Conservation (phyloP, 2,888 invertebrate genomes). For the Agrilus biguttatus region DNA sequence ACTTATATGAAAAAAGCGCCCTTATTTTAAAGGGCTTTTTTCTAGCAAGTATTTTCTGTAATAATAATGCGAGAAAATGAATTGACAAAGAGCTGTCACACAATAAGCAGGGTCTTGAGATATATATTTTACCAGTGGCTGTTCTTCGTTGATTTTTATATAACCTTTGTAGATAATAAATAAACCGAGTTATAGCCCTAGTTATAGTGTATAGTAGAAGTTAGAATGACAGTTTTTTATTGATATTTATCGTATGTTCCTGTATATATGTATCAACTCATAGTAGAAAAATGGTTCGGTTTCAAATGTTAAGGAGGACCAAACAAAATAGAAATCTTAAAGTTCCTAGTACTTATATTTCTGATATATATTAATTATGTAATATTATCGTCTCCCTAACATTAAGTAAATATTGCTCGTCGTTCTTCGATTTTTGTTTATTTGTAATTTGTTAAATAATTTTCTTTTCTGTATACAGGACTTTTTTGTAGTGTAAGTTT, state of each 20-base stretch:
- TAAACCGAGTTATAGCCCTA: no score
- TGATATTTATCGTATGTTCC: conserved; percentile 21
- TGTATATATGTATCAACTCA: conserved; percentile 20
- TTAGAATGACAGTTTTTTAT: conserved; percentile 13
- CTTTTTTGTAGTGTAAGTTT: conserved; percentile 14
- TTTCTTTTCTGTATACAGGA: background rate
- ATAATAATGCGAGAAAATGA: no score
- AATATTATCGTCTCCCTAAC: conserved; percentile 11
- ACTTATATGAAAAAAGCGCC: no score
- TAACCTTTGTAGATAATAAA: no score
- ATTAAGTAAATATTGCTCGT: conserved; percentile 6
- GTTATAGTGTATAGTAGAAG: no score
- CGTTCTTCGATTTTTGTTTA: conserved; percentile 3
- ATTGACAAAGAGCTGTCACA: no score
- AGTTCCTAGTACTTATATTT: conserved; percentile 22
- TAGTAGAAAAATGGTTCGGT: conserved; percentile 19
- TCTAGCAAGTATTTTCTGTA: no score
- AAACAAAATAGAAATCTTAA: conserved; percentile 29
- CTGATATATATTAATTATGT: conserved; percentile 8
- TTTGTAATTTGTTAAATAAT: background rate
- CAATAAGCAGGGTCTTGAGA: no score
- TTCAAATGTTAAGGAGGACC: conserved; percentile 24
- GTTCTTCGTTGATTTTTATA: no score
- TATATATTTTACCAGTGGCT: no score
- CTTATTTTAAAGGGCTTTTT: no score